phyloP scores from a whole-genome alignment of 2,113 vertebrate species.

The Melanerpes aurifrons region DNA sequence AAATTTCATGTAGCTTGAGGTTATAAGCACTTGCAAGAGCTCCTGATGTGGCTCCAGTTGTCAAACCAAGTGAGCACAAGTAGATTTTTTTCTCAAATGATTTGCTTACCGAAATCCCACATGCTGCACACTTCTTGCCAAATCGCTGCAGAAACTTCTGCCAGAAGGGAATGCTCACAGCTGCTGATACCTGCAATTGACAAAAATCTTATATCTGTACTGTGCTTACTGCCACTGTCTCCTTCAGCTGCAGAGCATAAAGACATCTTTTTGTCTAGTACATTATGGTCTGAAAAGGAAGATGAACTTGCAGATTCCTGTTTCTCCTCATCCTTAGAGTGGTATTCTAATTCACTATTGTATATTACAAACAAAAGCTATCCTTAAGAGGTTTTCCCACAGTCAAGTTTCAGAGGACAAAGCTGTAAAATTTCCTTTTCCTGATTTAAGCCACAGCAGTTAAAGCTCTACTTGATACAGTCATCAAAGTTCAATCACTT shows the following conservation, averaged over 20 bases:
- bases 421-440: background rate
- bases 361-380: background rate
- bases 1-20: background rate
- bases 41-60: background rate
- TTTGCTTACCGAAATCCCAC: conserved; percentile 89
- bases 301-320: background rate
- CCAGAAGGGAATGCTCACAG: conserved; percentile 91
- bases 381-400: background rate
- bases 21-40: background rate
- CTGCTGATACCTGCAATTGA: conserved; percentile 85
- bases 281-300: background rate
- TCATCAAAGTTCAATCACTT: background rate
- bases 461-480: background rate
- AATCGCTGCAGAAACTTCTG: conserved; percentile 91
- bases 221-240: background rate
- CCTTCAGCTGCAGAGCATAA: background rate
- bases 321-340: background rate
- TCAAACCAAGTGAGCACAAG: background rate
- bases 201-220: background rate
- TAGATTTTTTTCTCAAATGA: background rate
- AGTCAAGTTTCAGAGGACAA: background rate
- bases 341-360: background rate
- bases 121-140: conserved; percentile 93
- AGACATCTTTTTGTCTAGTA: background rate
- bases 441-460: background rate